Percentiles rank a stretch among this genome's conserved stretches.
Conservation (phyloP, 2,888 invertebrate genomes). For the Sthenelais limicola region DNA sequence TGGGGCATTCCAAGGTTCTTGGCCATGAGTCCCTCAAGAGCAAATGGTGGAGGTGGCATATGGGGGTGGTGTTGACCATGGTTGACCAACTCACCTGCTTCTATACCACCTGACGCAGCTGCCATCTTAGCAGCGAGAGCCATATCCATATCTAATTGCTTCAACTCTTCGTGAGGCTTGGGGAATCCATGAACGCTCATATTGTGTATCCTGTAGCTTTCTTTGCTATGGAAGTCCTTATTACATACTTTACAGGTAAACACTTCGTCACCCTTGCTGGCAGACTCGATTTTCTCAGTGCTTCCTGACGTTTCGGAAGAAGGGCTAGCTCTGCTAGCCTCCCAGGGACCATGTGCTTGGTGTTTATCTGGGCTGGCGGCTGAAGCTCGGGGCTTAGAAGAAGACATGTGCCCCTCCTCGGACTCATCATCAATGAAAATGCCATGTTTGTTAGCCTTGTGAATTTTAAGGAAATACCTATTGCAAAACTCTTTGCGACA, state of each 20-base stretch:
- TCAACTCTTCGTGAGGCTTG: neutral
- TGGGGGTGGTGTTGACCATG: constrained; percentile 18
- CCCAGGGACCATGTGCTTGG: constrained; percentile 4
- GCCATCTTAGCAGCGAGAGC: constrained; percentile 34
- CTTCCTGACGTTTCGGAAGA: constrained; percentile 28
- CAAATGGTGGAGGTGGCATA: constrained; percentile 28
- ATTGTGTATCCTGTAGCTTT: constrained; percentile 73
- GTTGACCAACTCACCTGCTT: constrained; percentile 29
- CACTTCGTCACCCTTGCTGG: constrained; percentile 26
- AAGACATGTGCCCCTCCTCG: neutral
- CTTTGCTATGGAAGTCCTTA: constrained; percentile 93
- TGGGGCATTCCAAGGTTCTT: constrained; percentile 18
- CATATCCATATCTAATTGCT: constrained; percentile 30
- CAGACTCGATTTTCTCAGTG: constrained; percentile 34
- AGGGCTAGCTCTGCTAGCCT: constrained; percentile 34
- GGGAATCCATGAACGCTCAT: constrained; percentile 63
- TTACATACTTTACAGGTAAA: constrained; percentile 58
- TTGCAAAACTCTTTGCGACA: constrained; percentile 78
- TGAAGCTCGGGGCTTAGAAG: neutral
- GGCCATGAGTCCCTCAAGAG: constrained; percentile 38
- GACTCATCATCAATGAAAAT: constrained; percentile 53
- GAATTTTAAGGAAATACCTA: constrained; percentile 69
- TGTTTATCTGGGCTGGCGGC: constrained; percentile 16
- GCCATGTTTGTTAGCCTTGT: constrained; percentile 71
- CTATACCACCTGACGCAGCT: constrained; percentile 18